These are phyloP conservation scores for Poecilia picta DNA, from an alignment of 2,797 vertebrate genomes.

Conservation along the genomic window DNA sequence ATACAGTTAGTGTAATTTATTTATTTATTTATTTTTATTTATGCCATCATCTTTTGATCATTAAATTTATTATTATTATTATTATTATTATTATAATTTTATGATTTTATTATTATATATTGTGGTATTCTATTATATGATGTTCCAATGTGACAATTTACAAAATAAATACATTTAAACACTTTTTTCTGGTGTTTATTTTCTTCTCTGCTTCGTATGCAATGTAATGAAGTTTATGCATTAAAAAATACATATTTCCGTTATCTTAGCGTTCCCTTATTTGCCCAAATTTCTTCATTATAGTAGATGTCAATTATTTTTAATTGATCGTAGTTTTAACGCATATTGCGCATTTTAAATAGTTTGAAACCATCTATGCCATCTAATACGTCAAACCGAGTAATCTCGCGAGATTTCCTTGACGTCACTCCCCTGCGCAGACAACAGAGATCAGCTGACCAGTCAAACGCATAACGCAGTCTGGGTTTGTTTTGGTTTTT, in stretches of 20 bases:
- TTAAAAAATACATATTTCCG: not conserved
- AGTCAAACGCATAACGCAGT: conserved; percentile 66
- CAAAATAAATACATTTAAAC: not conserved
- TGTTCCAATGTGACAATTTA: not conserved
- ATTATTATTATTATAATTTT: too few species aligned
- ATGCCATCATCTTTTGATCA: too few species aligned
- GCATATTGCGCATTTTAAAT: conserved; percentile 39
- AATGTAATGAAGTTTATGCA: not conserved
- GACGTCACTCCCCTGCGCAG: not conserved
- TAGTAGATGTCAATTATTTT: not conserved
- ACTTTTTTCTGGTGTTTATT: not conserved
- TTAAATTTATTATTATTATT: too few species aligned
- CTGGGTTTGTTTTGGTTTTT: conserved; percentile 42
- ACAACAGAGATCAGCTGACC: conserved; percentile 63
- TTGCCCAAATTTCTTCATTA: not conserved
- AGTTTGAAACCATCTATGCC: not conserved
- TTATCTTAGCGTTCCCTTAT: not conserved
- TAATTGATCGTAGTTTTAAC: not conserved
- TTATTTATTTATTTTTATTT: too few species aligned
- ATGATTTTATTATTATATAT: too few species aligned
- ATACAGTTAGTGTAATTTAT: too few species aligned
- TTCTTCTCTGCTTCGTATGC: not conserved
- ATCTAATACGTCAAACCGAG: not conserved
- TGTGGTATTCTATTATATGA: too few species aligned
- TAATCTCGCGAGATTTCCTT: conserved; percentile 13